A percentile compares a stretch with the other conserved stretches of the same genome.
phyloP scores from a whole-genome alignment of 92 coral and sea anemone species.

The Diadumene lineata region DNA sequence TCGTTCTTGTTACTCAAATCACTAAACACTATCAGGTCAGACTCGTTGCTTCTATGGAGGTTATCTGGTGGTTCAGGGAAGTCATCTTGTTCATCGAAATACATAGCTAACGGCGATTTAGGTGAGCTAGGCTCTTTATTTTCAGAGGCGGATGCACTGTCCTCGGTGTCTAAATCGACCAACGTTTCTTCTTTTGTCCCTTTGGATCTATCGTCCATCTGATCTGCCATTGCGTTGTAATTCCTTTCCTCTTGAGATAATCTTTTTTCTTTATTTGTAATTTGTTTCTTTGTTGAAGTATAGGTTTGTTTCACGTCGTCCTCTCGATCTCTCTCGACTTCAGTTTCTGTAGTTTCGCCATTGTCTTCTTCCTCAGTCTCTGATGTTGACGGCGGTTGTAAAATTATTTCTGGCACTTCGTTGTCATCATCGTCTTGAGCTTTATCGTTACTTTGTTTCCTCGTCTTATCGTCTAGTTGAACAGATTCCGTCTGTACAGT shows the following conservation, averaged over 20 bases:
- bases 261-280: constrained; percentile 18
- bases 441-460: constrained; percentile 18
- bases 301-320: constrained; percentile 16
- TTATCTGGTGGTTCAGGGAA: constrained; percentile 71
- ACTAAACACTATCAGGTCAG: constrained; percentile 69
- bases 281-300: neutral
- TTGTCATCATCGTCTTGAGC: constrained; percentile 25
- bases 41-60: constrained; percentile 11
- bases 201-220: constrained; percentile 23
- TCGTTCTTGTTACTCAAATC: constrained; percentile 49
- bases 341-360: constrained; percentile 56
- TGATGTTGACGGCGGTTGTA: constrained; percentile 82
- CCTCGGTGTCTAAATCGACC: constrained; percentile 27
- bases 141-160: constrained; percentile 7
- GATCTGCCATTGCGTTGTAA: constrained; percentile 20
- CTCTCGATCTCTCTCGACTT: constrained; percentile 48
- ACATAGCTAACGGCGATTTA: constrained; percentile 55
- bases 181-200: constrained; percentile 40
- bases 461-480: neutral
- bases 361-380: constrained; percentile 76
- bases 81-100: constrained; percentile 58
- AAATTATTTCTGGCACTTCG: constrained; percentile 64
- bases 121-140: constrained; percentile 59
- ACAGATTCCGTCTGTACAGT: constrained; percentile 20
- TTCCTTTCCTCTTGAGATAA: constrained; percentile 23